Evolutionary conservation across 2,888 invertebrate genomes (phyloP).

Genomic region (Clostera curtula): DNA sequence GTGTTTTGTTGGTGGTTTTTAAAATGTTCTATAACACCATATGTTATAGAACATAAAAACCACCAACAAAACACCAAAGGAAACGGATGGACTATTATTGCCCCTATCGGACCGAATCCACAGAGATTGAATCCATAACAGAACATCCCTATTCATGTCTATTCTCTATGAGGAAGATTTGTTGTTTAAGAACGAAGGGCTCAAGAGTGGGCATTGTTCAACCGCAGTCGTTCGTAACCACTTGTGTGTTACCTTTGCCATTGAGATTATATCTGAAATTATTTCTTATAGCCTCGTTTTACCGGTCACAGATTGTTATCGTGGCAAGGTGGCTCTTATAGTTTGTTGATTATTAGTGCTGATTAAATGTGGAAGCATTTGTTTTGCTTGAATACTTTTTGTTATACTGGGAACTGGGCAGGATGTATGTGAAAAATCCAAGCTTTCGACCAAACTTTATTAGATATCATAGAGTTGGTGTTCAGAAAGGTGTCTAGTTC

Average conservation of each 20-base stretch:
- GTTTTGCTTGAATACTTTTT: slow-evolving; percentile 5
- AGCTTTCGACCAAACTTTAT: no score
- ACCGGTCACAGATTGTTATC: slow-evolving; percentile 22
- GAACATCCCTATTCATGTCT: slow-evolving; percentile 3
- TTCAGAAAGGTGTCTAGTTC: no score
- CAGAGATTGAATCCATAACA: slow-evolving; percentile 2
- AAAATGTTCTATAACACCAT: no score
- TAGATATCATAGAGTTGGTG: no score
- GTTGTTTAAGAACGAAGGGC: slow-evolving; percentile 62
- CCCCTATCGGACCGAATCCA: no score
- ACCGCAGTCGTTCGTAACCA: slow-evolving; percentile 56
- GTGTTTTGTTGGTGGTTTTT: no score
- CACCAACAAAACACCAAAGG: no score
- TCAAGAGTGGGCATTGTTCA: slow-evolving; percentile 59
- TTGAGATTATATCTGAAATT: slow-evolving; percentile 48
- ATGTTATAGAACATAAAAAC: no score
- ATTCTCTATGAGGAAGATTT: slow-evolving; percentile 55
- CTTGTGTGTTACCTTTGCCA: slow-evolving; percentile 59
- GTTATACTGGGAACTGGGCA: no score
- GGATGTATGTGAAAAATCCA: no score
- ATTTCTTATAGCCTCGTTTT: slow-evolving; percentile 28
- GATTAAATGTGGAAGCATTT: no score
- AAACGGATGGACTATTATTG: no score
- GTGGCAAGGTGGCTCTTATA: slow-evolving; percentile 5
- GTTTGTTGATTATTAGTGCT: slow-evolving; percentile 11